phyloP scores from a whole-genome alignment of 2,113 vertebrate species.

The Centrocercus urophasianus region DNA sequence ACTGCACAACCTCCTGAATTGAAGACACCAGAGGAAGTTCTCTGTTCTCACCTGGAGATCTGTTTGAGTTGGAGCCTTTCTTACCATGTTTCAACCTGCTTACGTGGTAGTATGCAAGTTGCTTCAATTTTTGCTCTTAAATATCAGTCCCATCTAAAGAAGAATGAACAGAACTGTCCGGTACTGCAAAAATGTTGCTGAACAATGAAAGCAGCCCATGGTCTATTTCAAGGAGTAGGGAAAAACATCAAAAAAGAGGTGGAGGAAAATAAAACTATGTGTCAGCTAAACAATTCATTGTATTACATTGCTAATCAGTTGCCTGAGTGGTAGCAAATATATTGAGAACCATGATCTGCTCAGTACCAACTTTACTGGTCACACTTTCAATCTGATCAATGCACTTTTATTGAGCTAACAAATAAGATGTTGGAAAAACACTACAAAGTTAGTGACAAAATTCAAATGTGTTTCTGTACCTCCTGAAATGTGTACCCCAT shows the following conservation, averaged over 20 bases:
- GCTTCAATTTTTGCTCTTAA: not conserved
- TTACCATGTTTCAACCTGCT: not conserved
- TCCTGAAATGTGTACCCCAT: not conserved
- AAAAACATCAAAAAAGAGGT: not conserved
- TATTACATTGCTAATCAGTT: not conserved
- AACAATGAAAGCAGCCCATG: not conserved
- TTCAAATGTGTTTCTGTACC: not conserved
- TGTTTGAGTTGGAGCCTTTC: not conserved
- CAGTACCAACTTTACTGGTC: not conserved
- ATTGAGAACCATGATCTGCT: not conserved
- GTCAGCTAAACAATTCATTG: not conserved
- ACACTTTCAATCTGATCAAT: not conserved
- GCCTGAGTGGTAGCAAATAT: not conserved
- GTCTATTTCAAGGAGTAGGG: not conserved
- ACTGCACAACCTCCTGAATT: not conserved
- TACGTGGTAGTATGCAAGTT: not conserved
- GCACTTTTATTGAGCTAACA: not conserved
- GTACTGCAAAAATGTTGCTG: not conserved
- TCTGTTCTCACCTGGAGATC: not conserved
- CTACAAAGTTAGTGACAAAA: not conserved
- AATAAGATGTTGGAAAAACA: not conserved
- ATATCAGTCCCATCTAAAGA: not conserved
- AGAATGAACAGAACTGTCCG: not conserved
- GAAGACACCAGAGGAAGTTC: not conserved
- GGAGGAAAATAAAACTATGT: not conserved